phyloP scores from a whole-genome alignment of 2,113 vertebrate species.

The Sterrhoptilus dennistouni region DNA sequence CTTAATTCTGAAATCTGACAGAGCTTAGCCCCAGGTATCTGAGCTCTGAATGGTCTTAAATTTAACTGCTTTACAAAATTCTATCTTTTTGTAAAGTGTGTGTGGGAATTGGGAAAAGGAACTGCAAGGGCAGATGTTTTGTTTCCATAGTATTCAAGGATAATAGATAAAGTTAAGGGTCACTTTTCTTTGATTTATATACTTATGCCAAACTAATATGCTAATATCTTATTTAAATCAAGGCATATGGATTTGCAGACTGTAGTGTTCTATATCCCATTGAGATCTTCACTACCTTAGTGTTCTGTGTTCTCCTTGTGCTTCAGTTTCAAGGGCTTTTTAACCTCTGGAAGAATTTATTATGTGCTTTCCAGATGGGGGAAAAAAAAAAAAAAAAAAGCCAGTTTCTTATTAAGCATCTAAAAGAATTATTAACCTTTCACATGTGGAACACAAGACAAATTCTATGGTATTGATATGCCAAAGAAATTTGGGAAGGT shows the following conservation, averaged over 20 bases:
- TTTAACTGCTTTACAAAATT: background rate
- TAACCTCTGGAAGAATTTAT: conserved; percentile 53
- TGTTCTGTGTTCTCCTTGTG: background rate
- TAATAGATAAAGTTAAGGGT: background rate
- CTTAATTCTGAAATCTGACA: conserved; percentile 20
- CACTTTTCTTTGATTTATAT: background rate
- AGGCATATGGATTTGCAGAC: conserved; percentile 10
- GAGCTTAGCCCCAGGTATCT: background rate
- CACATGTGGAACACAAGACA: background rate
- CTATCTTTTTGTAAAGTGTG: background rate
- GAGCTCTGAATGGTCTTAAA: conserved; percentile 3
- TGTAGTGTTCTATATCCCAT: background rate
- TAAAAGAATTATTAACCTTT: conserved; percentile 22
- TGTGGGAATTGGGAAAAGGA: background rate
- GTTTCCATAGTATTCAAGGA: background rate
- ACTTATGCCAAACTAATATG: background rate
- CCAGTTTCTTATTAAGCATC: background rate
- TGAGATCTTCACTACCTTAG: background rate
- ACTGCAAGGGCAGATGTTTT: background rate
- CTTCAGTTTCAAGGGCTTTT: conserved; percentile 46
- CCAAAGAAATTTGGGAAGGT: background rate
- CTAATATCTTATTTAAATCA: conserved; percentile 34
- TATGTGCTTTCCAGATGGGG: background rate
- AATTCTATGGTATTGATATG: background rate
- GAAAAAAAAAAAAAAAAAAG: background rate